phyloP scores from a whole-genome alignment of 2,797 vertebrate genomes.

The Pseudopleuronectes americanus region DNA sequence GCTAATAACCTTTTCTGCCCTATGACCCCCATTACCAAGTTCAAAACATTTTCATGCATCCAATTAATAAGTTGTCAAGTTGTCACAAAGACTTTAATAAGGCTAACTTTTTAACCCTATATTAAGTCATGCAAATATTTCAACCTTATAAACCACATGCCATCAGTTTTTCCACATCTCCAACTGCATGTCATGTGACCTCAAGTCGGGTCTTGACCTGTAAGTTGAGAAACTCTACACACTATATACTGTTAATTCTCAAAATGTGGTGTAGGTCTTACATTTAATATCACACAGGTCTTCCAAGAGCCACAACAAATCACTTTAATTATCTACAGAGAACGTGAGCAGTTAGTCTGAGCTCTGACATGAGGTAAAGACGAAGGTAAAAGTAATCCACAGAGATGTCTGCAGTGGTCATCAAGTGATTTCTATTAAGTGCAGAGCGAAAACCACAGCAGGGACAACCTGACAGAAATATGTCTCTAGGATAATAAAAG shows the following conservation, averaged over 20 bases:
- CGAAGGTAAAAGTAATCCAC: too few relatives aligned
- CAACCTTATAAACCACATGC: neutral
- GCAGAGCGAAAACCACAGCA: too few relatives aligned
- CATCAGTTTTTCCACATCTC: conserved; percentile 1
- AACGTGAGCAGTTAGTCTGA: too few relatives aligned
- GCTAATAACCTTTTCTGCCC: conserved; percentile 19
- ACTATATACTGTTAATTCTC: neutral
- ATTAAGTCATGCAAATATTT: conserved; percentile 4
- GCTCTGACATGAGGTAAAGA: too few relatives aligned
- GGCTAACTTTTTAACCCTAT: conserved; percentile 9
- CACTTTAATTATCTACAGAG: too few relatives aligned
- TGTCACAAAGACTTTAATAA: conserved; percentile 2
- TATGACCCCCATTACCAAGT: conserved; percentile 15
- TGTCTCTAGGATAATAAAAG: too few relatives aligned
- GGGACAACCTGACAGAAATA: too few relatives aligned
- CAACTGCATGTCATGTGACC: conserved; percentile 2
- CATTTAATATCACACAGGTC: neutral
- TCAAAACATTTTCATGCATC: conserved; percentile 10
- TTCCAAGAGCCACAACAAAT: neutral
- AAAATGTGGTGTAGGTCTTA: neutral
- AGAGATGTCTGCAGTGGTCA: too few relatives aligned
- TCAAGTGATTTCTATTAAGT: too few relatives aligned
- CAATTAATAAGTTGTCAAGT: conserved; percentile 25
- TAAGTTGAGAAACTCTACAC: neutral
- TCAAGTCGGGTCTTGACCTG: neutral